These are phyloP conservation scores for Motacilla tschutschensis DNA, from an alignment of 2,113 vertebrate species.

Conservation along the genomic window DNA sequence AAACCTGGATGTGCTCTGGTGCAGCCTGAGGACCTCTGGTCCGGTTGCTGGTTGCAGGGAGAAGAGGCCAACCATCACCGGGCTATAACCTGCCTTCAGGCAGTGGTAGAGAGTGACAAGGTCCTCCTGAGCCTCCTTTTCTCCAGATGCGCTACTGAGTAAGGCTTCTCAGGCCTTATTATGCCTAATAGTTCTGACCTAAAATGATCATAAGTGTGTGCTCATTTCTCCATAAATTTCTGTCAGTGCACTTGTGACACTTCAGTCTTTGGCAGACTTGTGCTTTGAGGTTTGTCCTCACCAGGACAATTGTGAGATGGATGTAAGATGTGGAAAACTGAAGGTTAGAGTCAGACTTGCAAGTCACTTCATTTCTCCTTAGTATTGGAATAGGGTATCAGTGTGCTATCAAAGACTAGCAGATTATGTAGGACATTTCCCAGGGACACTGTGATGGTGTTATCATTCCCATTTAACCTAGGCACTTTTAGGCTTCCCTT, in stretches of 20 bases:
- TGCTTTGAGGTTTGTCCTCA: not conserved
- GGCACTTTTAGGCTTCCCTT: not conserved
- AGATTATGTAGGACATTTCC: not conserved
- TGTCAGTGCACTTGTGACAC: not conserved
- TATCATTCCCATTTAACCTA: not conserved
- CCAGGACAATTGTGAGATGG: not conserved
- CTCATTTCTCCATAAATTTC: not conserved
- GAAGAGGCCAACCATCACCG: not conserved
- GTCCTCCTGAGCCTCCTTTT: not conserved
- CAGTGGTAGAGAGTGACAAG: not conserved
- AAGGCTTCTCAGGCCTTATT: not conserved
- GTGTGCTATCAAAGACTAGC: not conserved
- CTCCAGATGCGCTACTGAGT: not conserved
- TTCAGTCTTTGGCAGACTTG: not conserved
- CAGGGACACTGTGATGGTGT: not conserved
- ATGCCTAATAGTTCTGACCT: not conserved
- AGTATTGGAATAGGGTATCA: not conserved
- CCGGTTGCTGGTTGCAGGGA: not conserved
- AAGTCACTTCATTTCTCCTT: not conserved
- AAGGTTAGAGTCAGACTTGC: not conserved
- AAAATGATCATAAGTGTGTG: not conserved
- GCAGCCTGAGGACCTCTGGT: not conserved
- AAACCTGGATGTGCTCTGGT: not conserved
- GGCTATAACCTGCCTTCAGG: not conserved
- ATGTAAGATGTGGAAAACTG: not conserved